Evolutionary conservation across 2,888 invertebrate genomes (phyloP).

Genomic region (Volucella bombylans): DNA sequence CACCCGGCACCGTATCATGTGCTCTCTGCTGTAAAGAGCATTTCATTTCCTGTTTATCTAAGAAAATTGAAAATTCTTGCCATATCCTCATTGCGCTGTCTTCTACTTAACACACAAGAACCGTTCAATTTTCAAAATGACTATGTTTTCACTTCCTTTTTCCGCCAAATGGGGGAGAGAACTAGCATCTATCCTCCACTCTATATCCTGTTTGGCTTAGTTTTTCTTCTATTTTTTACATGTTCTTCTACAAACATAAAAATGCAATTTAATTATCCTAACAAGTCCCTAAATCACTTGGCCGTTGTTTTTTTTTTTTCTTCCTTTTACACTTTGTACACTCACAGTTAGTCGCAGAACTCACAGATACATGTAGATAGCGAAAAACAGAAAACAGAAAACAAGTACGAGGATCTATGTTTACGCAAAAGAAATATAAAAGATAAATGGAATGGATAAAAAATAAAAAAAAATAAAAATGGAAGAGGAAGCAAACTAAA

Average conservation of each 20-base stretch:
- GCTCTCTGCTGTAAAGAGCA: conserved; percentile 44
- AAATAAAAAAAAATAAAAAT: neutral
- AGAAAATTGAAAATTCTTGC: conserved; percentile 70
- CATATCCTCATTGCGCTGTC: conserved; percentile 41
- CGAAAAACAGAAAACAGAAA: conserved; percentile 27
- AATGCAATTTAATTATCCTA: conserved; percentile 73
- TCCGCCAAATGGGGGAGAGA: neutral
- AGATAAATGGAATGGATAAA: neutral
- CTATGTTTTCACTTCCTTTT: conserved; percentile 55
- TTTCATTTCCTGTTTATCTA: conserved; percentile 74
- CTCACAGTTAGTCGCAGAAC: too few relatives aligned
- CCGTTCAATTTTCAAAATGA: conserved; percentile 70
- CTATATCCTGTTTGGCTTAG: neutral
- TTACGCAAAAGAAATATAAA: too few relatives aligned
- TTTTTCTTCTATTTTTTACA: conserved; percentile 42
- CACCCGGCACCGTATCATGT: too few relatives aligned
- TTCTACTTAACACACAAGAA: conserved; percentile 42
- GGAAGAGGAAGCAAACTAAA: conserved; percentile 8
- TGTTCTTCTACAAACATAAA: conserved; percentile 57
- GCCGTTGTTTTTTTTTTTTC: conserved; percentile 23
- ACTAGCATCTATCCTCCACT: neutral
- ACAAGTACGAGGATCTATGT: conserved; percentile 38
- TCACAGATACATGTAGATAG: neutral
- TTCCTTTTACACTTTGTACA: neutral
- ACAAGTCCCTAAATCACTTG: conserved; percentile 68